Percentiles rank a stretch among this genome's conserved stretches.
phyloP scores from a whole-genome alignment of 2,888 invertebrate species.

The Linhomoeus sp. region DNA sequence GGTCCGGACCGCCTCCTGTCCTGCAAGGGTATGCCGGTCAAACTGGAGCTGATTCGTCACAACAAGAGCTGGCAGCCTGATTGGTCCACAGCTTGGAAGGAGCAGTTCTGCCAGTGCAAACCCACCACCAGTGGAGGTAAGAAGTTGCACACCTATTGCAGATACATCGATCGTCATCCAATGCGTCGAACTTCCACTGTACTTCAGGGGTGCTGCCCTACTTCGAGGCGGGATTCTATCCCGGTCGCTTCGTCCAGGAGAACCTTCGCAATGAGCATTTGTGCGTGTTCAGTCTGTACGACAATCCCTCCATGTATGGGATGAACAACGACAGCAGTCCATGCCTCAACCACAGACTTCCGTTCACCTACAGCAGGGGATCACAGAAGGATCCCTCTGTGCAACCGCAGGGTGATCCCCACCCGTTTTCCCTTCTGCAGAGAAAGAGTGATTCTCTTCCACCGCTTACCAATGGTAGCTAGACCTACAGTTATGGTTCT shows the following conservation, averaged over 20 bases:
- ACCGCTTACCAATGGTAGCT: too few relatives aligned
- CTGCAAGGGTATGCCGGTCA: slow-evolving; percentile 1
- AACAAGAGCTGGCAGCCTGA: slow-evolving; percentile 8
- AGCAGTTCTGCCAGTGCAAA: slow-evolving; percentile 9
- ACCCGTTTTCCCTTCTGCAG: too few relatives aligned
- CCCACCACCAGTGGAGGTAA: slow-evolving; percentile 7
- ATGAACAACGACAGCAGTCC: slow-evolving; percentile 15
- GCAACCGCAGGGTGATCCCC: slow-evolving; percentile 16
- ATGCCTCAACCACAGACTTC: slow-evolving; percentile 17
- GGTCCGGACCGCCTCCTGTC: neutral
- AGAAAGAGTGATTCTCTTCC: too few relatives aligned
- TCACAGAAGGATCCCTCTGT: slow-evolving; percentile 12
- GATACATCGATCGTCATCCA: too few relatives aligned
- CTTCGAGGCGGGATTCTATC: slow-evolving; percentile 17
- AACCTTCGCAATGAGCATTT: slow-evolving; percentile 13
- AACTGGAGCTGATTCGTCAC: slow-evolving; percentile 2
- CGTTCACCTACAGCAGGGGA: neutral
- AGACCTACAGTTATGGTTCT: too few relatives aligned
- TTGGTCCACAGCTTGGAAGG: slow-evolving; percentile 9
- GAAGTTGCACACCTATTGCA: too few relatives aligned
- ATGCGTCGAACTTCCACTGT: neutral
- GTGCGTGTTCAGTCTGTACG: slow-evolving; percentile 19
- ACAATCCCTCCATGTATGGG: slow-evolving; percentile 15
- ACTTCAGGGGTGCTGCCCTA: slow-evolving; percentile 11
- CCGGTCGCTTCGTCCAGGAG: slow-evolving; percentile 12